Conservation (phyloP, 2,113 vertebrate genomes). For the Pelecanus crispus region DNA sequence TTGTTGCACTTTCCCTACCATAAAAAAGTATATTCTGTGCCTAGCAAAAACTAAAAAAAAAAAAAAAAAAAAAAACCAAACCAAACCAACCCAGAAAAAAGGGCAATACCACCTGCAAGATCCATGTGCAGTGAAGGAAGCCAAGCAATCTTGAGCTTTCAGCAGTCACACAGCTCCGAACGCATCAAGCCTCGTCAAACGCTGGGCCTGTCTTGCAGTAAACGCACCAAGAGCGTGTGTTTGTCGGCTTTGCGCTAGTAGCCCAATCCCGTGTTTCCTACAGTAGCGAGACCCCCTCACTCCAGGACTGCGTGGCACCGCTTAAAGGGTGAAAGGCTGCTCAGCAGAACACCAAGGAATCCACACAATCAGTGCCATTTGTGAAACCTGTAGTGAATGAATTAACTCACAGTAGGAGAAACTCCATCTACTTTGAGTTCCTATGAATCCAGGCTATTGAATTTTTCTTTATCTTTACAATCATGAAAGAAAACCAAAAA, state of each 20-base stretch:
- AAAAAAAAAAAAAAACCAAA: background rate
- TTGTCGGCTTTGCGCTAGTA: background rate
- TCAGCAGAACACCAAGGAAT: background rate
- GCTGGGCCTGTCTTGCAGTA: background rate
- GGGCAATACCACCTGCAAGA: background rate
- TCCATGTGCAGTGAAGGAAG: background rate
- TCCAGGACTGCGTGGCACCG: background rate
- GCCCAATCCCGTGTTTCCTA: accelerated
- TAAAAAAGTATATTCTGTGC: background rate
- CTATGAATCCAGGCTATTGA: background rate
- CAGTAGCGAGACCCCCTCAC: background rate
- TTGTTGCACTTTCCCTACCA: background rate
- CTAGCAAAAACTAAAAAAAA: background rate
- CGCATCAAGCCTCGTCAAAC: accelerated
- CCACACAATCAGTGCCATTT: background rate
- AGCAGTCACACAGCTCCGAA: background rate
- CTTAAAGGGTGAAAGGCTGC: background rate
- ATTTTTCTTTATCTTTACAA: background rate
- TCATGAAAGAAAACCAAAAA: background rate
- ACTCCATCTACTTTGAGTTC: background rate
- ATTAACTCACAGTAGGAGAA: background rate
- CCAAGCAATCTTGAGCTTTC: background rate
- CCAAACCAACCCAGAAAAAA: too few relatives aligned
- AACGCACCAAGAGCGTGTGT: background rate
- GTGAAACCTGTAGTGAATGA: background rate